Evolutionary conservation across 2,113 vertebrate genomes (phyloP), one percentile per base, ranked within the genome.

Genomic region (Archocentrus centrarchus): DNA sequence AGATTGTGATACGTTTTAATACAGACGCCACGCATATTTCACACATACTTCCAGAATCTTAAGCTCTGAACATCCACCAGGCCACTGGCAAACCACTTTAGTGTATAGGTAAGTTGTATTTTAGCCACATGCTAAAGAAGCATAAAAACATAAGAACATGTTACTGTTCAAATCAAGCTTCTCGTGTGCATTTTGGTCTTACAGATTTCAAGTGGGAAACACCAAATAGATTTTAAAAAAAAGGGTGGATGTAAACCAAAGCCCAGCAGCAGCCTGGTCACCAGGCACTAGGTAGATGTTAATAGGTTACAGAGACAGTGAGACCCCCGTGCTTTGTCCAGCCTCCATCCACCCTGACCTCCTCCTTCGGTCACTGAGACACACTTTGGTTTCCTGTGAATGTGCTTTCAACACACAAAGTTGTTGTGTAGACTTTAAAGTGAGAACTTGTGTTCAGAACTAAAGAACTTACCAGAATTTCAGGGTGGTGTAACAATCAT

Each of bases 401-500:
- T 73, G 66, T 53, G 44, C 17, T 8, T 55, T 55, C 50, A 53
- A 53, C 47, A 32, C 6, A 73, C 47, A 53, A 59, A 76, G n/a
- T 59, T 59, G 55, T 37, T 76, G 59, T 59, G 15, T 27, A 77
- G 57, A 27, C 37, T 77, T 77, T 18, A 59, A 59, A 59, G 27
- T 2, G 57, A 44, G 37, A 77, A 47, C 57, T 55, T 53, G 66
- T 73, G 27, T 73, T 55, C 68, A 73, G 47, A 11, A 18, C 22
- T 27, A 68, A 50, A 63, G 18, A 63, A 57, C 17, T 22, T 15
- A 20, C 14, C 7, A 35, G 22, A 24, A 17, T 47, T n/a, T 59
- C 41, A 7, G 68, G 7, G 27, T 86, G 82, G 59, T 59, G 82
- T 50, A 90, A 85, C 27, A 30, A 22, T 24, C 17, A 14, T 75